phyloP scores from a whole-genome alignment of 2,888 invertebrate genomes.

The Orthosia gracilis region DNA sequence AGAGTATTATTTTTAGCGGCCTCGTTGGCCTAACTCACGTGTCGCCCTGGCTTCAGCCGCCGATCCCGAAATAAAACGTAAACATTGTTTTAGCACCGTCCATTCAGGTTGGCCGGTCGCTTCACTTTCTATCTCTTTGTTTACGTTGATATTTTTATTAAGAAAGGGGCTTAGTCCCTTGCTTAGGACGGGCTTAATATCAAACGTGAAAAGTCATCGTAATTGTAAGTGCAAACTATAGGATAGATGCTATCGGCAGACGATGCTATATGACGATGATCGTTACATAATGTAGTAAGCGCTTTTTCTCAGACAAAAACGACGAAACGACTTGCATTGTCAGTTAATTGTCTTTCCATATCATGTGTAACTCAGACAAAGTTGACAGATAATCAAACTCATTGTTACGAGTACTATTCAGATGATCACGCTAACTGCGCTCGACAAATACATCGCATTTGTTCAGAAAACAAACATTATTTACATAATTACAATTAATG shows the following conservation, averaged over 20 bases:
- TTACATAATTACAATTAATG: conserved; percentile 22
- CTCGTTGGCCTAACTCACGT: conserved; percentile 67
- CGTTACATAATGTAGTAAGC: neutral
- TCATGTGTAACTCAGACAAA: conserved; percentile 8
- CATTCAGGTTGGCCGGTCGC: conserved; percentile 34
- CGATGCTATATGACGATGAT: neutral
- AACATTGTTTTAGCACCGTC: conserved; percentile 61
- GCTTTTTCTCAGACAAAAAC: neutral
- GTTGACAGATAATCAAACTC: conserved; percentile 6
- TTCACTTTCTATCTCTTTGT: conserved; percentile 49
- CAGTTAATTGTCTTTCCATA: neutral
- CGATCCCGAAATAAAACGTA: conserved; percentile 69
- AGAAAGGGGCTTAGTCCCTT: neutral
- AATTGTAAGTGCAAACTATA: neutral
- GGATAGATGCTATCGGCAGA: neutral
- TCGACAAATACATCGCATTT: conserved; percentile 20
- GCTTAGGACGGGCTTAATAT: neutral
- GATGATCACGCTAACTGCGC: conserved; percentile 21
- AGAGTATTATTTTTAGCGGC: conserved; percentile 59
- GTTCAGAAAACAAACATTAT: conserved; percentile 29
- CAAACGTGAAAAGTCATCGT: rapidly evolving
- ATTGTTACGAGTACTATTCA: conserved; percentile 4
- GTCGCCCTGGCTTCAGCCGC: conserved; percentile 65
- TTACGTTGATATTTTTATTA: conserved; percentile 11
- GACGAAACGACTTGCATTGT: neutral